Conservation (phyloP, 2,797 vertebrate species). For the Botia almorhae region DNA sequence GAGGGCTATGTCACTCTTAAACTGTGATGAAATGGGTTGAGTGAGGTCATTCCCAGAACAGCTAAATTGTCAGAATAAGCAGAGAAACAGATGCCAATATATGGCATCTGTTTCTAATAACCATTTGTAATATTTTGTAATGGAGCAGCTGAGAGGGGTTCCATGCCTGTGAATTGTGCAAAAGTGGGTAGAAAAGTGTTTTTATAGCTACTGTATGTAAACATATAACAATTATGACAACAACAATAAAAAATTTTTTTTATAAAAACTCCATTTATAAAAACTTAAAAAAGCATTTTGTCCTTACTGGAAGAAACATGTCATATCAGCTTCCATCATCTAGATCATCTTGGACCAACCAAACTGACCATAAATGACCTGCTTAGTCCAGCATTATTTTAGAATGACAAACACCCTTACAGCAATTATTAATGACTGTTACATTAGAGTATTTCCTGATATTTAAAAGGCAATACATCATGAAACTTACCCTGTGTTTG, state of each 20-base stretch:
- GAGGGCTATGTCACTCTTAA: not conserved
- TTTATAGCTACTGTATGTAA: too few species aligned
- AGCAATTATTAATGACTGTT: not conserved
- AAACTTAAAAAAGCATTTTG: too few species aligned
- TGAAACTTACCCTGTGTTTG: not conserved
- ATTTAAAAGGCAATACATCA: not conserved
- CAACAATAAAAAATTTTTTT: too few species aligned
- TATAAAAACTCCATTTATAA: too few species aligned
- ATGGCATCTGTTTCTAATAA: constrained; percentile 41
- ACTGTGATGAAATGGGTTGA: not conserved
- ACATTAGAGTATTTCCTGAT: not conserved
- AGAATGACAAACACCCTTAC: not conserved
- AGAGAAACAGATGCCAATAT: not conserved
- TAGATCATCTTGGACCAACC: not conserved
- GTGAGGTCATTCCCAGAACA: not conserved
- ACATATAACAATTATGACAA: too few species aligned
- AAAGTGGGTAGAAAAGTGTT: not conserved
- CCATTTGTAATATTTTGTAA: not conserved
- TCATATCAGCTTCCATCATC: too few species aligned
- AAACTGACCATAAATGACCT: not conserved
- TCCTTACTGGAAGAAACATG: too few species aligned
- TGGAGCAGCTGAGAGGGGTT: not conserved
- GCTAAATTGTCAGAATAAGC: not conserved
- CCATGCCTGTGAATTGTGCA: not conserved
- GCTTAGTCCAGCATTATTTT: not conserved